Evolutionary conservation across 2,797 vertebrate species (phyloP), one percentile per base, ranked within the genome.

Genomic region (Anomalospiza imberbis): DNA sequence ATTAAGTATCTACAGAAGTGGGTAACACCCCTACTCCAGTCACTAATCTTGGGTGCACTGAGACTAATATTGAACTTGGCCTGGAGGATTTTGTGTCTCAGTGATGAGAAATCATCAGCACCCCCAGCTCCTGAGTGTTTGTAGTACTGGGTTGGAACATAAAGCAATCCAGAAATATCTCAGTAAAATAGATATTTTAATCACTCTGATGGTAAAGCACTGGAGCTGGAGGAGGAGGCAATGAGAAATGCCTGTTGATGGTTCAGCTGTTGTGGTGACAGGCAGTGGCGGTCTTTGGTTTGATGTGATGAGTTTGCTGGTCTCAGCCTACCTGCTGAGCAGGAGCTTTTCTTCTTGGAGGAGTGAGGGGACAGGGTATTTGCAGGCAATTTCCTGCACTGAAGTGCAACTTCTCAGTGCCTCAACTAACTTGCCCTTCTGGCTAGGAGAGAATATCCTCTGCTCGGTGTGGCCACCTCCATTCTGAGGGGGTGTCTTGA

Each of bases 21-120:
- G 94, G 85, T 91, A 91, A 90, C 91, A 75, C 85, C 72, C 68
- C 45, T 55, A 25, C 68, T 92, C 66, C 74, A 76, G 77, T 70
- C 74, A 38, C 85, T 93, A 57, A 93, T 91, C 87, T 92, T 78
- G 31, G 3, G 13, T 77, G 78, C 87, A 34, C 82, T 94, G 95
- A 92, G 65, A 65, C 84, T 89, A 88, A 89, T 94, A 75, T 22
- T 85, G 91, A 95, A 92, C 82, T 93, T 93, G 82, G 94, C 92
- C 82, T 0, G 0, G 40, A 89, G 82, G 85, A 74, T 92, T 94
- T 91, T 6, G 1, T 58, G 47, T 92, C 75, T 96, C 62, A 13
- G 32, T 75, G 82, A 89, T 78, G 94, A 95, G 94, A 85, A 95
- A 77, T 77, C 72, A 62, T 60, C 65, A 68, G 82, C 91, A 89